Base-by-base conservation (phyloP, 2,888 invertebrate genomes). In the Aleiodes alternator region DNA sequence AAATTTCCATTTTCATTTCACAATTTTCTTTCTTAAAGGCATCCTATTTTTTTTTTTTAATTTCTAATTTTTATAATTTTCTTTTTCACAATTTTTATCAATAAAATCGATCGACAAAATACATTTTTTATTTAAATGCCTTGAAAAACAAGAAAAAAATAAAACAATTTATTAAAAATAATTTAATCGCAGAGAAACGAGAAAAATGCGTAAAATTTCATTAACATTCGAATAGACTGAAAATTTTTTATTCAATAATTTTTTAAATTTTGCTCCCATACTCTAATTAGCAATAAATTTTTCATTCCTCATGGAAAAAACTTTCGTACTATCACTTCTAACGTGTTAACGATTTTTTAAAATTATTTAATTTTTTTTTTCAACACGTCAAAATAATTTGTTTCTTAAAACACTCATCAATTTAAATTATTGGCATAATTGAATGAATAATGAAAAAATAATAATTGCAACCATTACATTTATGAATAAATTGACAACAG, bases 1-100 rank as follows among this genome's bases (percentile, higher is more conserved):
- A 16, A 12, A 59, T 59, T 16, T 61, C 43, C 43, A 43, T 34
- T 34, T 34, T 34, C 0, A 6, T 6, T 34, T 34, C 34, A 34
- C 34, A 34, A 64, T 31, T 64, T 43, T 43, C 4, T 61, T 43
- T 61, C 16, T 64, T 5, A n/a, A 64, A 64, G 64, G 64, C 64
- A 64, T 64, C 9, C 38, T 61, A 43, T 12, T 38, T 64, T 48
- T n/a, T 14, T 6, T 4, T 48, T 64, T 48, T 16, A 14, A 16
- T 43, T 23, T 64, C 7, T 16, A 64, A 48, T 3, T 61, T 61
- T 23, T 23, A 23, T 23, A 23, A 23, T 23, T 23, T 23, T 23
- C 2, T 31, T 43, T 11, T 9, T 43, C 43, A 43, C 16, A 16
- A 8, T 43, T 61, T 43, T 29, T 23, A 23, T 23, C 23, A 8